Evolutionary conservation across 2,797 vertebrate genomes (phyloP), one percentile per base, ranked within the genome.

Genomic region (Myiotriccus ornatus): DNA sequence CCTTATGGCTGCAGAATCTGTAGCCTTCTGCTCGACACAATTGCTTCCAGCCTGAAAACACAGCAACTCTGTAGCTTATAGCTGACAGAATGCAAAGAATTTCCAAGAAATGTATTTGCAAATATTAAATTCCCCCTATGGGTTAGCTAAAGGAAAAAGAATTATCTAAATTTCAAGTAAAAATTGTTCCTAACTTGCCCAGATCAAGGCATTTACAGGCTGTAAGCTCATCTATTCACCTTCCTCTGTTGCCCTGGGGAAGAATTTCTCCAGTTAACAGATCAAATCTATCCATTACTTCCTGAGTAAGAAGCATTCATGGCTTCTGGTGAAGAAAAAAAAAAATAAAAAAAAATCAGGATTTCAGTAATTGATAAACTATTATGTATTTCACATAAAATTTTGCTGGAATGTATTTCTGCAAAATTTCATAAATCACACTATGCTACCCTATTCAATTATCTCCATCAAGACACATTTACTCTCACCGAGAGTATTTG

Each of bases 31-130:
- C 28, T 65, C 14, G 14, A 62, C 19, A 47, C 7, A 7, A 17
- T 3, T 1, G 0, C 39, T 37, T 57, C 50, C 25, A 41, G 34
- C 6, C 68, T 34, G 14, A 60, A 65, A 59, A 79, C 3, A 52
- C 6, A 87, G 28, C 15, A 81, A 34, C 24, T 55, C 43, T 13
- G 1, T 0, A 49, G 11, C 1, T 19, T 14, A 2, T 0, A 49
- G 9, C 1, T 19, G 67, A 39, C 22, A 67, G 20, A 39, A 15
- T 28, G 32, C 12, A 70, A 67, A 47, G 21, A 74, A 52, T 9
- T 63, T 32, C 17, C 43, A 52, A 78, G 11, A 57, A 87, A 76
- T 25, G 14, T 16, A 35, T 57, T 39, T 44, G 4, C n/a, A 73
- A 9, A 7, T 53, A 68, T n/a, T 14, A 5, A 81, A 71, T 14